A percentile compares a stretch with the other conserved stretches of the same genome.
Evolutionary conservation across 1,140 invertebrate species (phyloP).

Genomic region (Cydia amplana): DNA sequence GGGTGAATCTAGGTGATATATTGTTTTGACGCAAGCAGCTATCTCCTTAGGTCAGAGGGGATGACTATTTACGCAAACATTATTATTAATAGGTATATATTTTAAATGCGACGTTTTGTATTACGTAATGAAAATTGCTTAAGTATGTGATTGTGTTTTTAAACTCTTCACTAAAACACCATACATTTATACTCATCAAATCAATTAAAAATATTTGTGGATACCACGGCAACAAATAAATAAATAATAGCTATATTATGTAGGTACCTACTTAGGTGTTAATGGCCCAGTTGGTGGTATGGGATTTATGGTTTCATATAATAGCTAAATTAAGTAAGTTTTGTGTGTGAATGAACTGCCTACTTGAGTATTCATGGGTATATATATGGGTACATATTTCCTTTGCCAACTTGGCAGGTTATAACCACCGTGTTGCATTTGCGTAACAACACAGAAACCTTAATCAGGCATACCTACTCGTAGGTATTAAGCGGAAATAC

Average conservation of each 20-base stretch:
- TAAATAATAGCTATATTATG: too few species aligned
- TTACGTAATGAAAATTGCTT: not conserved
- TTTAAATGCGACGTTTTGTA: not conserved
- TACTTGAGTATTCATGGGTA: not conserved
- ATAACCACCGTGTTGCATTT: not conserved
- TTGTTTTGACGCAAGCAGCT: constrained; percentile 10
- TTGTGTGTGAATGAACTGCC: not conserved
- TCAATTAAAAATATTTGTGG: too few species aligned
- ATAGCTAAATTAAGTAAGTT: not conserved
- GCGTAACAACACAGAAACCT: not conserved
- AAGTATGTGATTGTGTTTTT: too few species aligned
- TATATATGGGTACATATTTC: not conserved
- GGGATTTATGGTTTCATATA: not conserved
- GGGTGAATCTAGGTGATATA: not conserved
- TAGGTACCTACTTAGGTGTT: too few species aligned
- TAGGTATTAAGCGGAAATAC: not conserved
- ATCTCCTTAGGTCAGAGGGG: not conserved
- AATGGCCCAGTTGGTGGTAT: too few species aligned
- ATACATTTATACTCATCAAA: too few species aligned
- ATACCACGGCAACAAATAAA: too few species aligned
- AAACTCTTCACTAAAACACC: too few species aligned
- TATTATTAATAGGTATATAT: not conserved
- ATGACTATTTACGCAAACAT: not conserved
- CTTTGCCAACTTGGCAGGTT: not conserved
- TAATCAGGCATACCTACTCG: not conserved